Base-by-base conservation (phyloP, 1,140 invertebrate genomes). In the Anadara kagoshimensis region DNA sequence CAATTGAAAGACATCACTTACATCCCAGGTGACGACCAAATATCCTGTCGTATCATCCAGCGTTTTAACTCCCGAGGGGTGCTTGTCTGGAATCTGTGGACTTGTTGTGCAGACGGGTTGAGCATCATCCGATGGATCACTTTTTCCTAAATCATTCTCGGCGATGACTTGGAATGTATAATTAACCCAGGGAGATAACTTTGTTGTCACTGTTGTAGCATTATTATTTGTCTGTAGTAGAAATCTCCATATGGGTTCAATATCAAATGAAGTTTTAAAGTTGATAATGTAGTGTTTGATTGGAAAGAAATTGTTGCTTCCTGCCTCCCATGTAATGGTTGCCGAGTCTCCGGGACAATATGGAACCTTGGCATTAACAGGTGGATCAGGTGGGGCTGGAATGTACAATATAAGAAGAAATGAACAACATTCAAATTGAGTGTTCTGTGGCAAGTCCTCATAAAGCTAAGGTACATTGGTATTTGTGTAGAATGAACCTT, bases 201-300 rank as follows among this genome's bases (percentile, higher is more conserved):
- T 53, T 12, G 36, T 18, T 51, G 51, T 47, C 7, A 53, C 24
- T 47, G 61, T 47, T 12, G 22, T 69, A 5, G 61, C 56, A 45
- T 41, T 43, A 14, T 58, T 57, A 5, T 29, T 24, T 2, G 57
- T 62, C 41, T 69, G 41, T 8, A 26, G 24, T 29, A 61, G 26
- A 41, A 41, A 59, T 8, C 10, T 62, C 43, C 47, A 51, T 7
- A 16, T 51, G 86, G 96, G n/a, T n/a, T n/a, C n/a, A n/a, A n/a
- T 94, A 41, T 64, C 62, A 87, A 98, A 98, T 41, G 92, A 94
- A 0, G 97, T 99, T 85, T 98, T 98, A 86, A 94, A 95, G 86
- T 99, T 95, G 73, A 99, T 95, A 16, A 93, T 94, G 85, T 95
- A 99, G 70, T 94, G 92, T 0, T 96, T 90, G 84, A 99, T 97